These are phyloP conservation scores for Anabas testudineus DNA, from an alignment of 2,797 vertebrate genomes.

Conservation along the genomic window DNA sequence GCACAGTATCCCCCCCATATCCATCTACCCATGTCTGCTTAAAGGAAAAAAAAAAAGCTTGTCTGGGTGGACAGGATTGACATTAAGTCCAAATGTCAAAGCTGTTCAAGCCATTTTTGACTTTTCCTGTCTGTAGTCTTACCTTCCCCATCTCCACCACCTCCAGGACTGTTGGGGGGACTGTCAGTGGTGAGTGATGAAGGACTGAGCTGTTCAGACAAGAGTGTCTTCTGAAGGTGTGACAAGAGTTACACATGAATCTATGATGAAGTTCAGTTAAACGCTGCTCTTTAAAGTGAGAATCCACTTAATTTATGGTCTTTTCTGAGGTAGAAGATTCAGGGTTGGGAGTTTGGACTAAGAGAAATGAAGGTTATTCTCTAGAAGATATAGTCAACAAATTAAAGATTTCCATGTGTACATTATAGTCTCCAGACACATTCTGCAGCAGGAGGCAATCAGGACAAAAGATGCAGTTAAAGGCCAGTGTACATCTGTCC, in stretches of 20 bases:
- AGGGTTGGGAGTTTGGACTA: no score
- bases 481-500: no score
- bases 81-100: conserved; percentile 81
- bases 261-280: conserved; percentile 29
- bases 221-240: conserved; percentile 26
- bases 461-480: no score
- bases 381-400: no score
- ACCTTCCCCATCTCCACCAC: conserved; percentile 50
- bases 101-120: conserved; percentile 53
- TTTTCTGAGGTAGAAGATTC: background rate
- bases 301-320: background rate
- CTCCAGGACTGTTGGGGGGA: conserved; percentile 31
- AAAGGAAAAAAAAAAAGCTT: conserved; percentile 25
- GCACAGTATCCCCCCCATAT: conserved; percentile 31
- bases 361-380: no score
- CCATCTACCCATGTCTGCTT: conserved; percentile 26
- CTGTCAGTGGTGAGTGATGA: conserved; percentile 60
- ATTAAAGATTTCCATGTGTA: no score
- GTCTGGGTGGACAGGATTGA: conserved; percentile 58
- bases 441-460: no score
- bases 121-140: conserved; percentile 28
- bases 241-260: conserved; percentile 13
- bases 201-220: conserved; percentile 49
- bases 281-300: conserved; percentile 24
- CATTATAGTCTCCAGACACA: no score